Conservation (phyloP, 2,888 invertebrate species). For the Drosophila anomelani region DNA sequence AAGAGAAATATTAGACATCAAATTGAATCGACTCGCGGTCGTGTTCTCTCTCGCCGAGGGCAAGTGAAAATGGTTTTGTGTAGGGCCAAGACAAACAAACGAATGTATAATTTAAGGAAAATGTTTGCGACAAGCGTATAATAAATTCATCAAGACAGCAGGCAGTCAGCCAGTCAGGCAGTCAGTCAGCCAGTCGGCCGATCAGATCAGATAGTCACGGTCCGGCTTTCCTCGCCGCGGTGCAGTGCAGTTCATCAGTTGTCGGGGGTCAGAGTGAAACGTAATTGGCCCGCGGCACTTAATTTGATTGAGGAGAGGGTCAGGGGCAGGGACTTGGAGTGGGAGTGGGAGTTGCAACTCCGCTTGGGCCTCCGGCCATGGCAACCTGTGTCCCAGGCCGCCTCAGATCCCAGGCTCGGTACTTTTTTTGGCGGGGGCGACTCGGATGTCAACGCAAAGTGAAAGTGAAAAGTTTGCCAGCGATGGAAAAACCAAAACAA, state of each 20-base stretch:
- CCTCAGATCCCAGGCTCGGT: slow-evolving; percentile 8
- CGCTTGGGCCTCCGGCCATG: slow-evolving; percentile 21
- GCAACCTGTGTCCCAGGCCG: slow-evolving; percentile 45
- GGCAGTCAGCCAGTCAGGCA: slow-evolving; percentile 45
- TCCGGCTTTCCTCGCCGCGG: slow-evolving; percentile 57
- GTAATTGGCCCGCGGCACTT: slow-evolving; percentile 77
- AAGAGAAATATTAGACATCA: slow-evolving; percentile 58
- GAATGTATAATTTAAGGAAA: slow-evolving; percentile 49
- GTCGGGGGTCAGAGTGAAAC: slow-evolving; percentile 74
- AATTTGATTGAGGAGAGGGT: slow-evolving; percentile 64
- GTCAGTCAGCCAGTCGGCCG: slow-evolving; percentile 21
- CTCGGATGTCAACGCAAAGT: slow-evolving; percentile 71
- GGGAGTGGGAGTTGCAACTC: slow-evolving; percentile 16
- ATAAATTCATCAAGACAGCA: slow-evolving; percentile 74
- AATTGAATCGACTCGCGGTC: slow-evolving; percentile 61
- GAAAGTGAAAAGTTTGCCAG: slow-evolving; percentile 71
- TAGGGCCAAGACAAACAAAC: slow-evolving; percentile 60
- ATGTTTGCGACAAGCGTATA: slow-evolving; percentile 47
- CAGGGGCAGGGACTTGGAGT: slow-evolving; percentile 1
- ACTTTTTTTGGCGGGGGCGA: slow-evolving; percentile 60
- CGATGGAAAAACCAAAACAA: slow-evolving; percentile 35
- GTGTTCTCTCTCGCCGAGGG: slow-evolving; percentile 16
- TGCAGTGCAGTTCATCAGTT: slow-evolving; percentile 52
- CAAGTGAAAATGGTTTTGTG: slow-evolving; percentile 49
- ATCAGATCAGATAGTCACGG: slow-evolving; percentile 57